phyloP scores from a whole-genome alignment of 1,140 invertebrate species.

The Penaeus vannamei region DNA sequence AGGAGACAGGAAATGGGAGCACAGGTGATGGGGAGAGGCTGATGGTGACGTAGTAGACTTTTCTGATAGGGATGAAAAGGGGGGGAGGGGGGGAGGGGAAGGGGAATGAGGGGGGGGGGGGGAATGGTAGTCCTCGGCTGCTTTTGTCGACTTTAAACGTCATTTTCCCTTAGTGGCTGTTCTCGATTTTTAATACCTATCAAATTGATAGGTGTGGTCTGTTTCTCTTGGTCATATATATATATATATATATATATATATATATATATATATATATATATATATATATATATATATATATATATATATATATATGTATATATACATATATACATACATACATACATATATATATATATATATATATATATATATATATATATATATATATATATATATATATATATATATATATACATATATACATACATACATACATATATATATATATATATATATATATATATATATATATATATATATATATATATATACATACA shows the following conservation, averaged over 20 bases:
- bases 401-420: constrained; percentile 4
- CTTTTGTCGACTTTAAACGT: too few relatives aligned
- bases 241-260: neutral
- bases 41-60: too few relatives aligned
- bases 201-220: too few relatives aligned
- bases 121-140: too few relatives aligned
- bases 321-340: constrained; percentile 1
- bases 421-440: neutral
- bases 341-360: constrained; percentile 16
- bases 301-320: constrained; percentile 8
- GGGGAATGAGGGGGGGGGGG: too few relatives aligned
- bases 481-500: constrained; percentile 10
- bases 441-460: neutral
- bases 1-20: too few relatives aligned
- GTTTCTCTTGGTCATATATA: neutral
- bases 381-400: constrained; percentile 7
- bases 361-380: constrained; percentile 10
- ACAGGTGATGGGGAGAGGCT: too few relatives aligned
- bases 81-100: too few relatives aligned
- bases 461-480: constrained; percentile 22
- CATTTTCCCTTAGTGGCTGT: too few relatives aligned
- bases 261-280: neutral
- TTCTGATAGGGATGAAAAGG: too few relatives aligned
- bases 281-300: constrained; percentile 18
- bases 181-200: too few relatives aligned